Conservation (phyloP, 1,140 invertebrate genomes). For the Zelostemma sp. region DNA sequence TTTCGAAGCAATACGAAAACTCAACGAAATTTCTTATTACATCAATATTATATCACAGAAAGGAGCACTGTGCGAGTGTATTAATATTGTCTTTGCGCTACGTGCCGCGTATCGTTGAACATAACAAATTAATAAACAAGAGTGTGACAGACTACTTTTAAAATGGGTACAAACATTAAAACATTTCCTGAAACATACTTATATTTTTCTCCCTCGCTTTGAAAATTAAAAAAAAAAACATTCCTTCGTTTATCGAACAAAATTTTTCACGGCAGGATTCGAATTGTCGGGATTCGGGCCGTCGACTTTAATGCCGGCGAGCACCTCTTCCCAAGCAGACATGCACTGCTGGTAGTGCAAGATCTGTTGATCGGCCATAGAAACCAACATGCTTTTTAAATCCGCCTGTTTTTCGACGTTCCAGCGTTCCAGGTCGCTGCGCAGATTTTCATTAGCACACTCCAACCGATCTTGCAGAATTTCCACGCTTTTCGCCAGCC, state of each 20-base stretch:
- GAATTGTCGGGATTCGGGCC: constrained; percentile 51
- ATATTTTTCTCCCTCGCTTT: too few species aligned
- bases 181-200: too few species aligned
- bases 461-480: constrained; percentile 77
- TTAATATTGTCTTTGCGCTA: constrained; percentile 15
- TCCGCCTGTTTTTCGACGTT: constrained; percentile 78
- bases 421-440: constrained; percentile 81
- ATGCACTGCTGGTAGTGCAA: constrained; percentile 77
- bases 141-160: too few species aligned
- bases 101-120: background rate
- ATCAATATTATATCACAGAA: constrained; percentile 26
- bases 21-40: constrained; percentile 33
- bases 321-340: constrained; percentile 74
- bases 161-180: too few species aligned
- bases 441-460: constrained; percentile 80
- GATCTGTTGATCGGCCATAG: constrained; percentile 79
- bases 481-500: constrained; percentile 72
- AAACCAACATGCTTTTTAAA: constrained; percentile 76
- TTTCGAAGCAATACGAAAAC: constrained; percentile 6
- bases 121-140: too few species aligned
- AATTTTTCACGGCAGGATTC: constrained; percentile 45
- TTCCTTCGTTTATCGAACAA: background rate
- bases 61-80: constrained; percentile 19
- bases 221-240: too few species aligned
- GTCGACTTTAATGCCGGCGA: constrained; percentile 63